Evolutionary conservation across 2,113 vertebrate species (phyloP), one percentile per base, ranked within the genome.

Genomic region (Bettongia penicillata): DNA sequence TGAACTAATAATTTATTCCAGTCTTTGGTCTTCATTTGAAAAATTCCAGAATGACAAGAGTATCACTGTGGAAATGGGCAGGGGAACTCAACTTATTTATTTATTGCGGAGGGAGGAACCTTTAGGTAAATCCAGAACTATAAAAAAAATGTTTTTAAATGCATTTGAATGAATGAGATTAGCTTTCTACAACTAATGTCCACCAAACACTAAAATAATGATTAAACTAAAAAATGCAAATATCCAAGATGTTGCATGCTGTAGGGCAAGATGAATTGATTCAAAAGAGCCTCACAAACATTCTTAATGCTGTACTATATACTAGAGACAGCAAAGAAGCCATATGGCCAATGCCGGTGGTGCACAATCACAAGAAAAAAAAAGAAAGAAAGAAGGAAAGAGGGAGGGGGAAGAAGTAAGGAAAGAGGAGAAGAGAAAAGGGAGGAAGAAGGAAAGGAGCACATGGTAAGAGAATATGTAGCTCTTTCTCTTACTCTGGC

Each of bases 161-260:
- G 90, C 94, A 98, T 97, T 95, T 98, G 97, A 97, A 96, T 95
- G 93, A 97, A 95, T 94, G 92, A 96, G 96, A 95, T 93, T 97
- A 98, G 97, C 97, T 98, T 98, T 97, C 77, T 95, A 96, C 98
- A 98, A 98, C 98, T 98, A 98, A 98, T 96, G 95, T 98, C 95
- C 98, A 97, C 97, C 97, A 98, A 98, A 98, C 98, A 98, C 96
- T 98, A 98, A 98, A 96, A 97, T 98, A 98, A 98, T 98, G 96
- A 99, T 98, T 98, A 98, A 98, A 98, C 96, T 98, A 96, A 98
- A 98, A 98, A 98, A 98, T 98, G 98, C 98, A 99, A 98, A 98
- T 98, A 97, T 95, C 97, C 97, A 98, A 99, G 98, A 98, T 98
- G 98, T 98, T 98, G 98, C 98, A 97, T 98, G 98, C 98, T 98